These are phyloP conservation scores for Amblyornis subalaris DNA, from an alignment of 2,113 vertebrate species.

Conservation along the genomic window DNA sequence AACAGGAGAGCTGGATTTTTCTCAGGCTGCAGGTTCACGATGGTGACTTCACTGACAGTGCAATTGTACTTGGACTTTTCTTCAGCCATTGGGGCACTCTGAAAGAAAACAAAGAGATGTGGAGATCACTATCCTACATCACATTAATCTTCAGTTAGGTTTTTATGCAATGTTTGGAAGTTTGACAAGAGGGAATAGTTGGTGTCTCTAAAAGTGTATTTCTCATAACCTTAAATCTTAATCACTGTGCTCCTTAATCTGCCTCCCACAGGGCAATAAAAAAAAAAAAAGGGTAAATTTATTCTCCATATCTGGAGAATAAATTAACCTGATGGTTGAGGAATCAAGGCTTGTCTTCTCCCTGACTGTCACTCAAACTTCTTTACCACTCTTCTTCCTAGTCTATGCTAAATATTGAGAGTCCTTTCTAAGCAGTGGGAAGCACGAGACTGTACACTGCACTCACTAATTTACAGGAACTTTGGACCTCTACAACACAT, in stretches of 20 bases:
- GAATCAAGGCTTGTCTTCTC: not conserved
- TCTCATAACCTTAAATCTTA: not conserved
- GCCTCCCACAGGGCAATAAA: not conserved
- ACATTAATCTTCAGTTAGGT: not conserved
- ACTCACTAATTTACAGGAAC: not conserved
- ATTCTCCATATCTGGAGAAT: not conserved
- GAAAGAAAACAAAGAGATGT: not conserved
- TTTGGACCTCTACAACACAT: not conserved
- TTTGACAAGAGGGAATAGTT: not conserved
- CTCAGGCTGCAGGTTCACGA: slow-evolving; percentile 60
- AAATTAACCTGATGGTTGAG: not conserved
- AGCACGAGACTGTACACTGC: not conserved
- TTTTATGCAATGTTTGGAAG: not conserved
- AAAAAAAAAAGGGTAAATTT: not conserved
- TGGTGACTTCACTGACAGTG: slow-evolving; percentile 60
- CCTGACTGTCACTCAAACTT: not conserved
- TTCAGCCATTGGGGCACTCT: slow-evolving; percentile 9
- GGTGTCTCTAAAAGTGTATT: not conserved
- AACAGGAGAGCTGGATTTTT: slow-evolving; percentile 19
- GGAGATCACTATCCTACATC: not conserved
- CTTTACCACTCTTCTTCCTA: not conserved
- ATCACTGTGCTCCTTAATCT: not conserved
- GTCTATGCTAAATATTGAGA: not conserved
- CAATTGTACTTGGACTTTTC: slow-evolving; percentile 66
- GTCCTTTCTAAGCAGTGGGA: not conserved